Evolutionary conservation across 2,888 invertebrate species (phyloP).

Genomic region (Serripes groenlandicus): DNA sequence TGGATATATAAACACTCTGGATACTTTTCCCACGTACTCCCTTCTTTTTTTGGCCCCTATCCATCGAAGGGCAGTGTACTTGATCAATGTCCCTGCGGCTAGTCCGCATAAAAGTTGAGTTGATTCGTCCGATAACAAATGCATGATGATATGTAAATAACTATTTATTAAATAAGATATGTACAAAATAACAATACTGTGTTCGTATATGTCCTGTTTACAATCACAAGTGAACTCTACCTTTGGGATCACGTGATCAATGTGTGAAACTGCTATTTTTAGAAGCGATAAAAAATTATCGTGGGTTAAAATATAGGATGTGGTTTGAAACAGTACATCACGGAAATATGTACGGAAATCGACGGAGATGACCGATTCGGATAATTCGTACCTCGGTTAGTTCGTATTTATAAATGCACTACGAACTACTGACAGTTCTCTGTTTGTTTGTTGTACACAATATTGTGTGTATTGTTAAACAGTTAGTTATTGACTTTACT

Average conservation of each 20-base stretch:
- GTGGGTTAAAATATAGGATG: no score
- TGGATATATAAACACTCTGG: conserved; percentile 74
- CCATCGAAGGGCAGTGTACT: conserved; percentile 45
- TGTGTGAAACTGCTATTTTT: no score
- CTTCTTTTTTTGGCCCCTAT: conserved; percentile 24
- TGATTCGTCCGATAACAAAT: conserved; percentile 16
- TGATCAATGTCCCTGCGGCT: conserved; percentile 34
- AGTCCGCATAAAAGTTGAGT: conserved; percentile 31
- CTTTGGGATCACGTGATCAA: neutral
- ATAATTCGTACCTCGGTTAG: no score
- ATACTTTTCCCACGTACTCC: conserved; percentile 74
- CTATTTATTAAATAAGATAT: neutral
- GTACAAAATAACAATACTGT: neutral
- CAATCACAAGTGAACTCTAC: neutral
- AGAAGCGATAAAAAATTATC: no score
- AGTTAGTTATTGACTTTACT: no score
- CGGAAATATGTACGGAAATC: no score
- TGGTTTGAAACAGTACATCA: no score
- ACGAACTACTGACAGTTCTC: no score
- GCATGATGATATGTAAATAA: conserved; percentile 5
- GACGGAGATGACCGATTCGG: no score
- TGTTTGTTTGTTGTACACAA: no score
- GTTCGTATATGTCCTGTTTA: neutral
- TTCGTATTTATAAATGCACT: no score
- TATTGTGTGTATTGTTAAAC: no score